Conservation (phyloP, 2,113 vertebrate species). For the Coracopsis vasa region DNA sequence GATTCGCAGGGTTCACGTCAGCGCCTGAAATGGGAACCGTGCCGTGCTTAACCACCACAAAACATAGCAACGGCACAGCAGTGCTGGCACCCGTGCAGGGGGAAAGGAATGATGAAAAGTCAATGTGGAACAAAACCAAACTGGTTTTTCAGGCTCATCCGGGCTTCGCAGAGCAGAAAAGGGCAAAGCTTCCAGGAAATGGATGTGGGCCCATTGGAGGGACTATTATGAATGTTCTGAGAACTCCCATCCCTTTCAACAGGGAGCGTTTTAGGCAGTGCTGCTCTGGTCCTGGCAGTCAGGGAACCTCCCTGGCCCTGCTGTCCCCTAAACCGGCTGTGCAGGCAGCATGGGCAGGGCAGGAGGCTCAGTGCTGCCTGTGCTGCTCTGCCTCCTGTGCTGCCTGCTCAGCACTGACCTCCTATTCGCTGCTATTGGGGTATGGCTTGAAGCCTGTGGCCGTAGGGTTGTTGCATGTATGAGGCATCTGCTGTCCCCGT, state of each 20-base stretch:
- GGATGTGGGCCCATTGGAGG: not conserved
- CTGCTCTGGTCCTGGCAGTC: not conserved
- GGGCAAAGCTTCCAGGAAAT: constrained; percentile 20
- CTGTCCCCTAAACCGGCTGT: not conserved
- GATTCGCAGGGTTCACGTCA: constrained; percentile 62
- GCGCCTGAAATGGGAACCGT: constrained; percentile 49
- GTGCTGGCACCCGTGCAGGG: not conserved
- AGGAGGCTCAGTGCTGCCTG: not conserved
- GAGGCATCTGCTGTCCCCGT: not conserved
- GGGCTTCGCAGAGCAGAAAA: not conserved
- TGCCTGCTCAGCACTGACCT: not conserved
- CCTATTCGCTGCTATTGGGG: rapidly evolving
- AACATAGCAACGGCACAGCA: constrained; percentile 73
- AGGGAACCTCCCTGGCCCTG: not conserved
- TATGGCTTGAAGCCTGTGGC: not conserved
- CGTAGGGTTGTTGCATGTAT: not conserved
- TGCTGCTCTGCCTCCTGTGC: not conserved
- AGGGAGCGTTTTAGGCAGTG: not conserved
- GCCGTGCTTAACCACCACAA: constrained; percentile 6
- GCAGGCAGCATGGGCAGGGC: not conserved
- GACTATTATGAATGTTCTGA: not conserved
- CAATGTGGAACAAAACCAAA: not conserved
- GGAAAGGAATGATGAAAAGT: not conserved
- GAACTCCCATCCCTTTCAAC: not conserved
- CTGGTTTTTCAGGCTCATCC: constrained; percentile 24